These are phyloP conservation scores for Capitella teleta DNA, from an alignment of 1,140 invertebrate species.

Conservation along the genomic window DNA sequence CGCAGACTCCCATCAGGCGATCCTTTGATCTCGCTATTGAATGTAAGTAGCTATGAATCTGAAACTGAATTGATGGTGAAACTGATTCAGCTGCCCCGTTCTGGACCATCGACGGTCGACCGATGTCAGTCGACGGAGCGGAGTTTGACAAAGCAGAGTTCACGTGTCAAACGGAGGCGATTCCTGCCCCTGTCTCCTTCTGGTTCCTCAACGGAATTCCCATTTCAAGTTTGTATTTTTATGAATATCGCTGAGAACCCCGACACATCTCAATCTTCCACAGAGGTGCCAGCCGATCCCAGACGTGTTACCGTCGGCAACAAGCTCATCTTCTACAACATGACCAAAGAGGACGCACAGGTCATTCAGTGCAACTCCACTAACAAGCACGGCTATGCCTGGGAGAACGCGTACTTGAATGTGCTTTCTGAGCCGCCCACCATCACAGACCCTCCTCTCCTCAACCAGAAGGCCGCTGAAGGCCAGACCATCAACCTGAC, in stretches of 20 bases:
- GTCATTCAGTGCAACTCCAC: slow-evolving; percentile 99
- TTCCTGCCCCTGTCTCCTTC: slow-evolving; percentile 71
- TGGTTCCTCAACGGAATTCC: slow-evolving; percentile 96
- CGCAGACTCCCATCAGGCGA: slow-evolving; percentile 13
- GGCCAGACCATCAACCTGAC: slow-evolving; percentile 66
- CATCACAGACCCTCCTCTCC: slow-evolving; percentile 68
- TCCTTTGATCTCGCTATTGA: slow-evolving; percentile 20
- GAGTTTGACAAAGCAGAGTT: slow-evolving; percentile 83
- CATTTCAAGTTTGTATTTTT: slow-evolving; percentile 47
- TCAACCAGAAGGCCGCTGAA: slow-evolving; percentile 57
- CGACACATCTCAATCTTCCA: background rate
- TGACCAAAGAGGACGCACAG: slow-evolving; percentile 83
- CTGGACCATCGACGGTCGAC: slow-evolving; percentile 75
- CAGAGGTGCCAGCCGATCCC: slow-evolving; percentile 13
- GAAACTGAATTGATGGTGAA: too few species aligned
- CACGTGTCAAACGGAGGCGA: slow-evolving; percentile 73
- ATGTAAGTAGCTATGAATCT: too few species aligned
- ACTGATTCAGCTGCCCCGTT: slow-evolving; percentile 73
- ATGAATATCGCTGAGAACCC: too few species aligned
- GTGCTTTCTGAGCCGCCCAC: slow-evolving; percentile 81
- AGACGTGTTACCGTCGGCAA: slow-evolving; percentile 51
- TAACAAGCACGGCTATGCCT: slow-evolving; percentile 91
- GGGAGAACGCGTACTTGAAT: slow-evolving; percentile 95
- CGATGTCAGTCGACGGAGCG: slow-evolving; percentile 61
- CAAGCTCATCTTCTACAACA: slow-evolving; percentile 67